phyloP scores from a whole-genome alignment of 2,888 invertebrate species.

The Papilio elwesi region DNA sequence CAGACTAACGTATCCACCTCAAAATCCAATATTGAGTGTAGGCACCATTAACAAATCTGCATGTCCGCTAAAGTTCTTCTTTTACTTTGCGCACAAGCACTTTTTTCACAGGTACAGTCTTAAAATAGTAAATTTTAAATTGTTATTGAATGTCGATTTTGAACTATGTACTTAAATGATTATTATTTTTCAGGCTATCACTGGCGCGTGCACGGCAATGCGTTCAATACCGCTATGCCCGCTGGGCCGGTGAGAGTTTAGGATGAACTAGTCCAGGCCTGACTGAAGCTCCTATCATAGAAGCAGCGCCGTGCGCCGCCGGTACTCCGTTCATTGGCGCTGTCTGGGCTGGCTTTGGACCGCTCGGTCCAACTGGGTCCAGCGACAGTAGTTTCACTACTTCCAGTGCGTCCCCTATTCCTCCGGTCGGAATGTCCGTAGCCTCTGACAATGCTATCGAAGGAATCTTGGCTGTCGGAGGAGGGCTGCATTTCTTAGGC shows the following conservation, averaged over 20 bases:
- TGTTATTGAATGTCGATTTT: not conserved
- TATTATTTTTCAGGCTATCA: conserved; percentile 22
- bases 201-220: conserved; percentile 25
- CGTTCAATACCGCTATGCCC: not conserved
- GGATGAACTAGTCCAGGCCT: not conserved
- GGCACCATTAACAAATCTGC: not conserved
- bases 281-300: conserved; percentile 17
- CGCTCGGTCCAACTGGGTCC: conserved; percentile 33
- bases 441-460: conserved; percentile 53
- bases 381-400: conserved; percentile 48
- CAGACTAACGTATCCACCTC: not conserved
- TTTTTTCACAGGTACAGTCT: not conserved
- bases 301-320: conserved; percentile 16
- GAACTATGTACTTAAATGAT: not conserved
- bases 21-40: not conserved
- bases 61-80: not conserved
- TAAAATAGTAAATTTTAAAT: too few relatives aligned
- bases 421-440: conserved; percentile 47
- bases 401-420: conserved; percentile 50
- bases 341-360: conserved; percentile 29
- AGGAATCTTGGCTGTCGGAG: conserved; percentile 48
- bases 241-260: conserved; percentile 1
- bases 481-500: conserved; percentile 50
- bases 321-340: not conserved
- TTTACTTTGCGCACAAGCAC: conserved; percentile 4